Conservation (phyloP, 2,888 invertebrate genomes). For the Choristoneura rosaceana region DNA sequence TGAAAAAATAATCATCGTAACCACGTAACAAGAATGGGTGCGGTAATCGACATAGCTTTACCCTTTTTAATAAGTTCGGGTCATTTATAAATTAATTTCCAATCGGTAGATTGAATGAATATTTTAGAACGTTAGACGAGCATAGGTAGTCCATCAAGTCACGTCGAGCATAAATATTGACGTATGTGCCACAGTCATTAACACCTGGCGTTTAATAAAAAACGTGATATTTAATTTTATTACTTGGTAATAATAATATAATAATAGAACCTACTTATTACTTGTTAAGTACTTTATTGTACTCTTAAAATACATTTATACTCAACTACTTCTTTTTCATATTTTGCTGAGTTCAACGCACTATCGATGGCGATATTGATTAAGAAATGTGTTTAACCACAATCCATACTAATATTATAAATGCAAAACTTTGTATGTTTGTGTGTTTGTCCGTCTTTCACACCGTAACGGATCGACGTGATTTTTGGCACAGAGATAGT, state of each 20-base stretch:
- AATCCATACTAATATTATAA: too few species aligned
- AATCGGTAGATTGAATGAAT: conserved; percentile 23
- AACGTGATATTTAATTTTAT: not conserved
- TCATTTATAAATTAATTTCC: conserved; percentile 24
- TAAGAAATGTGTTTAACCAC: too few species aligned
- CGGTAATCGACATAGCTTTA: conserved; percentile 34
- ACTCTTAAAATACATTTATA: too few species aligned
- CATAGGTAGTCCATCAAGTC: conserved; percentile 7
- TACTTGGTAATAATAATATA: not conserved
- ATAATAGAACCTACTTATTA: not conserved
- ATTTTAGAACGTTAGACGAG: conserved; percentile 23
- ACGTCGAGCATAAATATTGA: conserved; percentile 1
- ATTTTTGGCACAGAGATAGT: too few species aligned
- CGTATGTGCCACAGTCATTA: conserved; percentile 1
- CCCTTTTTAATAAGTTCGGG: conserved; percentile 33
- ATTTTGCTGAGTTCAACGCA: too few species aligned
- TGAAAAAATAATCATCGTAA: conserved; percentile 37
- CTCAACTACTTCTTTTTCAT: too few species aligned
- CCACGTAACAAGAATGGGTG: conserved; percentile 20
- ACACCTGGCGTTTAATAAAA: conserved; percentile 2
- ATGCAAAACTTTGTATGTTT: too few species aligned
- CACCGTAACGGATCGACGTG: too few species aligned
- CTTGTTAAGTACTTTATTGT: too few species aligned
- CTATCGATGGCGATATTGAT: too few species aligned
- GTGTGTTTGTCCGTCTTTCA: too few species aligned